A percentile compares a stretch with the other conserved stretches of the same genome.
These are phyloP conservation scores for Poecilia velifera DNA, from an alignment of 2,797 vertebrate genomes.

Conservation along the genomic window DNA sequence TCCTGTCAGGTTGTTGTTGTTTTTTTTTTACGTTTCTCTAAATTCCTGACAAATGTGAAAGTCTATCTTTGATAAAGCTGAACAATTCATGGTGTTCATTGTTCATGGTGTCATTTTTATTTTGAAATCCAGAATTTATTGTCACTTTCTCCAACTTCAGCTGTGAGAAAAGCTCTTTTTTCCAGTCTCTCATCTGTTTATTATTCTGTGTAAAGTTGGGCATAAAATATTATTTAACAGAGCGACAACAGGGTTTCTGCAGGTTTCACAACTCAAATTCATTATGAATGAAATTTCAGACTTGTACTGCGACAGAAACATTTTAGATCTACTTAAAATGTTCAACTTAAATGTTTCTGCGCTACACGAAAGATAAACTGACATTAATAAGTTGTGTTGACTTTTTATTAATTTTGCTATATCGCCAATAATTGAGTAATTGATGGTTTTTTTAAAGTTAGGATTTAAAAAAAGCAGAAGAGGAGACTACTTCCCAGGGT, in stretches of 20 bases:
- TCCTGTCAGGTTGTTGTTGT: neutral
- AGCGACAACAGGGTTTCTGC: neutral
- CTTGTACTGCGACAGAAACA: no score
- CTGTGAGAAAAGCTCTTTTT: neutral
- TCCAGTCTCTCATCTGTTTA: neutral
- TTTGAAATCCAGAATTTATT: neutral
- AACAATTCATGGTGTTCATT: neutral
- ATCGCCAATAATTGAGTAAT: no score
- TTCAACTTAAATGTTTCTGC: no score
- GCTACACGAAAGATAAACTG: no score
- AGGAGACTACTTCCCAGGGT: no score
- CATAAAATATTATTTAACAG: neutral
- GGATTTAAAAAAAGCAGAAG: no score
- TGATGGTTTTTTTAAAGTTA: no score
- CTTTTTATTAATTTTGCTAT: no score
- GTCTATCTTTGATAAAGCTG: neutral
- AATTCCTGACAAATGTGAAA: neutral
- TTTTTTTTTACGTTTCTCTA: neutral
- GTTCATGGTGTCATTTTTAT: neutral
- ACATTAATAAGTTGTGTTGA: no score
- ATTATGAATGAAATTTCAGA: no score
- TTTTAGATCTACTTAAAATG: no score
- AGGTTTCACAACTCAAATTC: no score
- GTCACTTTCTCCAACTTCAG: neutral
- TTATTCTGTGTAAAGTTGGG: neutral